phyloP scores from a whole-genome alignment of 2,888 invertebrate species.

The Agelastica alni region DNA sequence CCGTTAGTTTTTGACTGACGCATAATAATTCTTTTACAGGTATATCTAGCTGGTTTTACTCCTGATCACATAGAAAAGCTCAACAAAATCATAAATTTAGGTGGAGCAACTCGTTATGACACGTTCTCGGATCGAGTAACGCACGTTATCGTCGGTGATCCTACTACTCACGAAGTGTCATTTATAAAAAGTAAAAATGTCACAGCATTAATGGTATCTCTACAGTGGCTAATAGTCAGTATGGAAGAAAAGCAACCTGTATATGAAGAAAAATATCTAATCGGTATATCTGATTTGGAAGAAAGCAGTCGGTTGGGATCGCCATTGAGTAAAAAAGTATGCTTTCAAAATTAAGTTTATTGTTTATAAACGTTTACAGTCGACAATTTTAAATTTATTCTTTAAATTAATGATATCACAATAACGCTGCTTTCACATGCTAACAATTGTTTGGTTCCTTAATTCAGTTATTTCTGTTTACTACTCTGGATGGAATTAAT shows the following conservation, averaged over 20 bases:
- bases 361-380: too few species aligned
- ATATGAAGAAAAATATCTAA: conserved; percentile 58
- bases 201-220: conserved; percentile 62
- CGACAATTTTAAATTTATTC: too few species aligned
- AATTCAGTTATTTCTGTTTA: too few species aligned
- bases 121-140: conserved; percentile 76
- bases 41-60: conserved; percentile 72
- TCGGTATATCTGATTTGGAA: conserved; percentile 32
- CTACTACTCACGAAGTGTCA: conserved; percentile 58
- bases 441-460: too few species aligned
- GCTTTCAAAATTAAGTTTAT: too few species aligned
- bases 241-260: conserved; percentile 66
- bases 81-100: conserved; percentile 70
- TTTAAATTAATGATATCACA: too few species aligned
- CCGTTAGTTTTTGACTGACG: too few species aligned
- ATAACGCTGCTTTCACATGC: too few species aligned
- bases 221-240: conserved; percentile 79
- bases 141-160: conserved; percentile 77
- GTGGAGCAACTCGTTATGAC: conserved; percentile 83
- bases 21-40: conserved; percentile 55
- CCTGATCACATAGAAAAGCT: conserved; percentile 68
- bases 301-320: conserved; percentile 51
- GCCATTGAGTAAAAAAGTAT: conserved; percentile 66
- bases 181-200: conserved; percentile 40
- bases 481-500: too few species aligned